Conservation (phyloP, 2,113 vertebrate species). For the Burhinus bistriatus region DNA sequence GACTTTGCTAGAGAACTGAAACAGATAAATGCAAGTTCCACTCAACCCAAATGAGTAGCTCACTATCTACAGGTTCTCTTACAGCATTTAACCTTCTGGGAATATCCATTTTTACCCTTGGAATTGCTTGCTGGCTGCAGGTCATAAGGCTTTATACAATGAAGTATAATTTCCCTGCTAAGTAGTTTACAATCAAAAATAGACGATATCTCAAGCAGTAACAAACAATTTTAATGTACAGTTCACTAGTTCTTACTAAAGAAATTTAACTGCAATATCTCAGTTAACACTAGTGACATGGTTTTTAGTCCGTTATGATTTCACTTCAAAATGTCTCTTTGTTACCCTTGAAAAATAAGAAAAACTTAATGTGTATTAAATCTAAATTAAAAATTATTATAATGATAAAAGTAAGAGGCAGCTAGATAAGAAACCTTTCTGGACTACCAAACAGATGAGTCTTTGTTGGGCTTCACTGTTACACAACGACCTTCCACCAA, state of each 20-base stretch:
- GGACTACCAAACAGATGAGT: not conserved
- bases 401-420: not conserved
- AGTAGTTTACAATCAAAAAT: not conserved
- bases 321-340: not conserved
- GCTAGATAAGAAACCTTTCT: not conserved
- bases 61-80: not conserved
- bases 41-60: not conserved
- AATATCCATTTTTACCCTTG: not conserved
- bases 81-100: not conserved
- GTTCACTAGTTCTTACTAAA: not conserved
- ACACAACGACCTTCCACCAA: rapidly evolving
- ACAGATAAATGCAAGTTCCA: not conserved
- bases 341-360: not conserved
- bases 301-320: not conserved
- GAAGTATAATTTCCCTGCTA: not conserved
- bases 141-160: not conserved
- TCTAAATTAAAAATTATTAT: not conserved
- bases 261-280: not conserved
- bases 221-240: not conserved
- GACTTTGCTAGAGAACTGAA: not conserved
- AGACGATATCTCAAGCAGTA: not conserved
- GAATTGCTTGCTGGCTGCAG: not conserved
- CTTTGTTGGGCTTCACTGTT: not conserved
- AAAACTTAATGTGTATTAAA: not conserved
- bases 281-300: not conserved